Percentiles rank a stretch among this genome's conserved stretches.
Evolutionary conservation across 2,888 invertebrate species (phyloP).

Genomic region (Cistogaster globosa): DNA sequence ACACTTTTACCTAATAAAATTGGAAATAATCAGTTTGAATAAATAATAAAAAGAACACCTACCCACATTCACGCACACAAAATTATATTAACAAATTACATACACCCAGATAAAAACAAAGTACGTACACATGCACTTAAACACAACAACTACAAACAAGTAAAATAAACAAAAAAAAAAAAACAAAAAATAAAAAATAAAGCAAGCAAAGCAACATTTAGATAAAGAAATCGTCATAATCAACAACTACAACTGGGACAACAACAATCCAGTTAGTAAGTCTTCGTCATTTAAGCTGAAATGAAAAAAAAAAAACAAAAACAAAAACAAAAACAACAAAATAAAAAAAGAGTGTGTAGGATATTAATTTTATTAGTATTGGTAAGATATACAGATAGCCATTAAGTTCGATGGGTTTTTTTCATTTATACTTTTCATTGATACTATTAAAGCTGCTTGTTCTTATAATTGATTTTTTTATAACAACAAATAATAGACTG

Average conservation of each 20-base stretch:
- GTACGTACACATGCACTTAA: neutral
- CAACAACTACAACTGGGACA: conserved; percentile 54
- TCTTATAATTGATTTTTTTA: too few relatives aligned
- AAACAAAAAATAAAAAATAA: too few relatives aligned
- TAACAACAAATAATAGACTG: too few relatives aligned
- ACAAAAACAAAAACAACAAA: neutral
- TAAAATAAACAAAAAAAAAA: conserved; percentile 23
- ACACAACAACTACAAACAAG: neutral
- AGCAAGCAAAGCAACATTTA: conserved; percentile 9
- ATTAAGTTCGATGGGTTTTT: too few relatives aligned
- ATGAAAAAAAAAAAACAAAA: neutral
- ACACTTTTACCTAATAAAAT: conserved; percentile 4
- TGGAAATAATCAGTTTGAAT: neutral
- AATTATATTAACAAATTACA: neutral
- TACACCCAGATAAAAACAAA: neutral
- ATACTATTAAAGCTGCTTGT: too few relatives aligned
- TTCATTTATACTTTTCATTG: too few relatives aligned
- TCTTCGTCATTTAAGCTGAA: conserved; percentile 48
- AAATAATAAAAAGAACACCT: conserved; percentile 1
- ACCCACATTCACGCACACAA: neutral
- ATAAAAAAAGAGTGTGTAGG: conserved; percentile 50
- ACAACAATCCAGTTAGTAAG: conserved; percentile 56
- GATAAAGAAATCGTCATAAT: conserved; percentile 23
- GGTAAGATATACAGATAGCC: too few relatives aligned
- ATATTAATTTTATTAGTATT: conserved; percentile 47